Evolutionary conservation across 2,797 vertebrate species (phyloP), one percentile per base, ranked within the genome.

Genomic region (Tympanoctomys barrerae): DNA sequence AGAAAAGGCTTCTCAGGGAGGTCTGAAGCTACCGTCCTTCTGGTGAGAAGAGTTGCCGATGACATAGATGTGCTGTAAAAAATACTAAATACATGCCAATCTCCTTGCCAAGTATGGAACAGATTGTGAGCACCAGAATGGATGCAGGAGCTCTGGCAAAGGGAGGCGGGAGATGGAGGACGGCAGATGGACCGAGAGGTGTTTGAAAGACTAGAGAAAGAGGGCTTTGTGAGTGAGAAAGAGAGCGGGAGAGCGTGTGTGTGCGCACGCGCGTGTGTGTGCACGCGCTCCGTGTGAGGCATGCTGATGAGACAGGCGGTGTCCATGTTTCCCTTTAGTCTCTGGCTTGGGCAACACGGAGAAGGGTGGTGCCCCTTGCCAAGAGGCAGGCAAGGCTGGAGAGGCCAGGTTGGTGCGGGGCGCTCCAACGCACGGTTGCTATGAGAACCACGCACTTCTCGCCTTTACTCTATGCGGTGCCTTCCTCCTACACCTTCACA

Each of bases 151-250:
- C 78, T 54, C 68, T 24, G 81, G 21, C 22, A 39, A 68, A 88
- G 68, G 36, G n/a, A 87, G 70, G 28, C 75, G 49, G 39, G 18
- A 62, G 75, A 75, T 0, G 33, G 39, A 75, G 46, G 1, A 49
- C 31, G 11, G 86, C 95, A 83, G 90, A 94, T 90, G 92, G 92
- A 54, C 77, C 12, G 2, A 16, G 62, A 42, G 81, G 81, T 52
- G 0, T 39, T 31, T 19, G 49, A 73, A 61, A 93, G 54, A 39
- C 77, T 26, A 52, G 79, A 95, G 61, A 94, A 90, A 96, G 89
- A 59, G 78, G 85, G 1, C 81, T 94, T 95, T 97, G 95, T 90
- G 61, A 86, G 52, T 52, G 64, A 46, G 70, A 61, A 66, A 39
- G 31, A 19, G 57, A 16, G 77, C 9, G 18, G 10, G 71, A 24